These are phyloP conservation scores for Drosophila littoralis DNA, from an alignment of 1,140 invertebrate species.

Conservation along the genomic window DNA sequence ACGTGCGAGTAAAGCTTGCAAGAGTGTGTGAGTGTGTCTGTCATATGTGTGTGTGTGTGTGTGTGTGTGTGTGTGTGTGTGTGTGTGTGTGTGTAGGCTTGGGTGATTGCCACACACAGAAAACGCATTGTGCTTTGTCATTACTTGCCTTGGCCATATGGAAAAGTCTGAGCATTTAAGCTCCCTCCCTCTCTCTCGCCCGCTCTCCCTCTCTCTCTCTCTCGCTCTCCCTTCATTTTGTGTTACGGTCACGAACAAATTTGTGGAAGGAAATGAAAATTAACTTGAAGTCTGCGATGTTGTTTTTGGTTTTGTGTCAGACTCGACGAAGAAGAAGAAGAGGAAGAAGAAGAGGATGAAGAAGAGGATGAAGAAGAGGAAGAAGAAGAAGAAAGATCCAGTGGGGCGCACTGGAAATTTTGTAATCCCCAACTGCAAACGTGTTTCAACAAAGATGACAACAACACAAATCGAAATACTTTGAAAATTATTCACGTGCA, in stretches of 20 bases:
- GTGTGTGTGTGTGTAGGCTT: conserved; percentile 23
- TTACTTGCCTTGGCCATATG: conserved; percentile 68
- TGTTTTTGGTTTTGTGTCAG: conserved; percentile 4
- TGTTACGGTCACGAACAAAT: conserved; percentile 47
- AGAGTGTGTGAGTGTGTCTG: background rate
- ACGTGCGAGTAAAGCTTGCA: conserved; percentile 68
- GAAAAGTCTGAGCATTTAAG: conserved; percentile 35
- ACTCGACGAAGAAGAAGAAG: background rate
- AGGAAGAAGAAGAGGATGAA: background rate
- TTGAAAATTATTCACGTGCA: conserved; percentile 31
- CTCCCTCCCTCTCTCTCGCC: background rate
- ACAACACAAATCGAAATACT: background rate
- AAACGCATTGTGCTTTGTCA: conserved; percentile 62
- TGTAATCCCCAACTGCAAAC: conserved; percentile 66
- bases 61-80: conserved; percentile 22
- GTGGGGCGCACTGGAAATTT: conserved; percentile 53
- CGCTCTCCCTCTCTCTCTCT: too few species aligned
- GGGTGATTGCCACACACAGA: conserved; percentile 43
- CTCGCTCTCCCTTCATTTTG: conserved; percentile 8
- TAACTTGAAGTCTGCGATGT: conserved; percentile 36
- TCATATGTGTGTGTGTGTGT: background rate
- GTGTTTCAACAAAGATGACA: conserved; percentile 48
- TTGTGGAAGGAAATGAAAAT: conserved; percentile 69
- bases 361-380: too few species aligned
- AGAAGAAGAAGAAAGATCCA: conserved; percentile 1